phyloP scores from a whole-genome alignment of 1,140 invertebrate species.

The Drosophila subobscura region DNA sequence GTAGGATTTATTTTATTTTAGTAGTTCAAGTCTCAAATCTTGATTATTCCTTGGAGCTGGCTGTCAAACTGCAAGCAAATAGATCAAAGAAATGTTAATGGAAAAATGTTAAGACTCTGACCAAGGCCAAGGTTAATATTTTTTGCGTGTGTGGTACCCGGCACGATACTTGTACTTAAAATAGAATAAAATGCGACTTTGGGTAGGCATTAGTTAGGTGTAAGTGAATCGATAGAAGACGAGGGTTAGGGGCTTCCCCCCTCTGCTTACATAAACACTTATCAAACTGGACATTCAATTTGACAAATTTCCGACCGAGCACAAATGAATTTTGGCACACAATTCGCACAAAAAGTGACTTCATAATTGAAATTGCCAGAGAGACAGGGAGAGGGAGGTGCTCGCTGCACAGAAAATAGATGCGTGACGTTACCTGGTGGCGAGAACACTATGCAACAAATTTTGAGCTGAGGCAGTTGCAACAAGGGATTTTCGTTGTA shows the following conservation, averaged over 20 bases:
- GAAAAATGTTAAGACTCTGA: too few relatives aligned
- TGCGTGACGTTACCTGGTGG: slow-evolving; percentile 51
- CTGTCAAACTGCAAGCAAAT: slow-evolving; percentile 26
- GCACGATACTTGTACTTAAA: too few relatives aligned
- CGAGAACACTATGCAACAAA: slow-evolving; percentile 35
- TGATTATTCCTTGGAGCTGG: neutral
- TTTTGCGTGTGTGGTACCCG: too few relatives aligned
- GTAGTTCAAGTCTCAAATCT: too few relatives aligned
- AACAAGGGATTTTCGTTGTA: neutral
- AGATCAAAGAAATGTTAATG: slow-evolving; percentile 13
- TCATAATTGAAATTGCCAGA: slow-evolving; percentile 35
- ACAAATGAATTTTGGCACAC: slow-evolving; percentile 47
- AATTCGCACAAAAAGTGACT: slow-evolving; percentile 40
- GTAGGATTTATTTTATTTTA: neutral
- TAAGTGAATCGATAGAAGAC: slow-evolving; percentile 30
- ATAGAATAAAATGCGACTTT: too few relatives aligned
- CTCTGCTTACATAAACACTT: slow-evolving; percentile 17
- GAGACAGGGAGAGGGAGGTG: slow-evolving; percentile 30
- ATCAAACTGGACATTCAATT: slow-evolving; percentile 20
- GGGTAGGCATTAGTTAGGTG: neutral
- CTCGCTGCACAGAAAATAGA: slow-evolving; percentile 62
- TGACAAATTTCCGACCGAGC: slow-evolving; percentile 25
- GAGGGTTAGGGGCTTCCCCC: neutral
- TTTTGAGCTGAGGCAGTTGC: slow-evolving; percentile 8
- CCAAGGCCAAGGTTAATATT: too few relatives aligned